Base-by-base conservation (phyloP, 2,113 vertebrate species). In the Hippopotamus amphibius region DNA sequence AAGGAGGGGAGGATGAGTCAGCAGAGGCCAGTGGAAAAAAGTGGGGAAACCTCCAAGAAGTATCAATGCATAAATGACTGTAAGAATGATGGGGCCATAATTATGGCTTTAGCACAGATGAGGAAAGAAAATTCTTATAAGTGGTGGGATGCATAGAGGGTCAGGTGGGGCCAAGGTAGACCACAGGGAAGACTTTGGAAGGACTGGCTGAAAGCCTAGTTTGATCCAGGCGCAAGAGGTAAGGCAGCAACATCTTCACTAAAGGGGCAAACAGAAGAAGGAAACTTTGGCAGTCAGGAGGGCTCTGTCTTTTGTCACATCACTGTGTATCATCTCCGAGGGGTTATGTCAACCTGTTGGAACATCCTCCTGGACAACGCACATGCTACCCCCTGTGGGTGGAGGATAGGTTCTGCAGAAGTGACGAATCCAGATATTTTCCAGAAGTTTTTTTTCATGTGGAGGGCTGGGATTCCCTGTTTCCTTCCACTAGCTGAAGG, bases 321-420 rank as follows among this genome's bases (percentile, higher is more conserved):
- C 50, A 14, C 53, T 0, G 0, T 14, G 57, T 10, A 21, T 66
- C 24, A 7, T 46, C 13, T 80, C 48, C 0, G 0, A 63, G 63
- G 71, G 43, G 13, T 9, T 28, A 10, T 5, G 17, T 28, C 65
- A 55, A 2, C 19, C 41, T 13, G 4, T 16, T 26, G 50, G 53
- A 50, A 24, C 24, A 5, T 19, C n/a, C 65, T 72, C 15, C 21
- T 61, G 53, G 63, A 68, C 28, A 24, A 4, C 7, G 55, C 30
- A 3, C 21, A 1, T 9, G 30, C n/a, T 30, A 7, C 57, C 55
- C 12, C 69, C 0, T 7, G 43, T 16, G 41, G 33, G 26, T n/a
- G 74, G 10, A 12, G 28, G 46, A 46, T 15, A 3, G 7, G 6
- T 26, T 65, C 74, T 50, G 13, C 48, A 41, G 50, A 82, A 76